Percentiles rank a stretch among this genome's conserved stretches.
phyloP scores from a whole-genome alignment of 2,113 vertebrate species.

The Scatophagus argus region DNA sequence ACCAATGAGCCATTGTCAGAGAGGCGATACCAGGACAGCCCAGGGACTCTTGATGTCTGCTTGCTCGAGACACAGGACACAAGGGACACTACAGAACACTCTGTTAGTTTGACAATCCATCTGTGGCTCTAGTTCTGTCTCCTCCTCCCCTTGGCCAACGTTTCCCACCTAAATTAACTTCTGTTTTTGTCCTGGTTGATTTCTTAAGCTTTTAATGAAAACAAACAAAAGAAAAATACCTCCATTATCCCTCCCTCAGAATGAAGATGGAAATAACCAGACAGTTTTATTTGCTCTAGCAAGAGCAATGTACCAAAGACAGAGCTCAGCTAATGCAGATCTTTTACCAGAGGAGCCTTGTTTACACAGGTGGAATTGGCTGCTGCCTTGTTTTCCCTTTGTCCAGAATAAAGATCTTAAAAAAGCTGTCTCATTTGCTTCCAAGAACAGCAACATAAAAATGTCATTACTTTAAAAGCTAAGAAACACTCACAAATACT shows the following conservation, averaged over 20 bases:
- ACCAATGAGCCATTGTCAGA: slow-evolving; percentile 75
- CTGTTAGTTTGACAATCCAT: slow-evolving; percentile 43
- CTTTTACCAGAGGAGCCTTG: slow-evolving; percentile 69
- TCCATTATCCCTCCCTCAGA: slow-evolving; percentile 33
- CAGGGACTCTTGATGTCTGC: slow-evolving; percentile 53
- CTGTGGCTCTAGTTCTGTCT: slow-evolving; percentile 25
- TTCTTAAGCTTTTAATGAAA: slow-evolving; percentile 49
- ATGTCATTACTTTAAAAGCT: slow-evolving; percentile 71
- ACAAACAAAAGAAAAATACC: slow-evolving; percentile 46
- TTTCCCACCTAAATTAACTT: slow-evolving; percentile 37
- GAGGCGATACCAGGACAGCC: slow-evolving; percentile 44
- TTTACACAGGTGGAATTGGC: slow-evolving; percentile 84
- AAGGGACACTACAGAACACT: slow-evolving; percentile 20
- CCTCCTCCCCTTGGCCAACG: neutral
- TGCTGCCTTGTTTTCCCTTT: slow-evolving; percentile 77
- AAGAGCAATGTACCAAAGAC: slow-evolving; percentile 46
- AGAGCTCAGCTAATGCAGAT: slow-evolving; percentile 58
- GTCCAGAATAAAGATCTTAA: slow-evolving; percentile 66
- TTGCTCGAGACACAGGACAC: slow-evolving; percentile 14
- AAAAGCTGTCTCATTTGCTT: slow-evolving; percentile 70
- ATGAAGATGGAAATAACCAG: slow-evolving; percentile 57
- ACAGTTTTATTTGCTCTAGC: slow-evolving; percentile 55
- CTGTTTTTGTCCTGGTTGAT: slow-evolving; percentile 13
- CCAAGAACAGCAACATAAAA: slow-evolving; percentile 74
- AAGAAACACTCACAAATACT: slow-evolving; percentile 43